Evolutionary conservation across 2,888 invertebrate species (phyloP), one percentile per base, ranked within the genome.

Genomic region (Thecocarcelia acutangulata): DNA sequence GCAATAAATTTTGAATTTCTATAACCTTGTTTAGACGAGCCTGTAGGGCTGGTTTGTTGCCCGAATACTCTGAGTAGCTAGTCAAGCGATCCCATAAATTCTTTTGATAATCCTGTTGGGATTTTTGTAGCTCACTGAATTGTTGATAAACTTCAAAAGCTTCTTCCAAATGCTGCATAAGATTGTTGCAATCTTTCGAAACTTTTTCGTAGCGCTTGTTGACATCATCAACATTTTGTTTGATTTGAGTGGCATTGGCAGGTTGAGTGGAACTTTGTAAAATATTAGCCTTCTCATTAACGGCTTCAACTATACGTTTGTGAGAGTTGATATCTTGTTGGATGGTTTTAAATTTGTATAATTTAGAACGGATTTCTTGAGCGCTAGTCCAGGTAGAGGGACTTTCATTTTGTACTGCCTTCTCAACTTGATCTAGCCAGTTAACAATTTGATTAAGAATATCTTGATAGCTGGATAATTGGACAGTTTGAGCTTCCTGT

Each of bases 301-400:
- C 94, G 5, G 95, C 95, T 91, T 98, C 98, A 50, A 98, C 94
- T 5, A 97, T 94, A 84, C 97, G 93, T 89, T 97, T 97, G 88
- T 98, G 96, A 0, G 97, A 95, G 75, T 94, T 92, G 24, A 97
- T 96, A 91, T 98, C 98, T 91, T 98, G 97, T 69, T 96, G 93
- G 58, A 95, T 92, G 0, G 96, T 95, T 93, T 96, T 97, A 87
- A 95, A 94, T 90, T 97, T 97, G 37, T 96, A 92, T 46, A 97
- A 90, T 89, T 96, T 96, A 0, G 96, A 95, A 81, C 96, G 93
- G 9, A 96, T 94, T 90, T 97, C 97, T 89, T 96, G 97, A 5
- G 96, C 93, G 2, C 96, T 95, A 58, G 95, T 93, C 91, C 96
- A 94, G 50, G 94, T 93, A 3, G 93, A 92, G 2, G 94, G 93